Conservation (phyloP, 2,113 vertebrate species). For the Xiphophorus couchianus region DNA sequence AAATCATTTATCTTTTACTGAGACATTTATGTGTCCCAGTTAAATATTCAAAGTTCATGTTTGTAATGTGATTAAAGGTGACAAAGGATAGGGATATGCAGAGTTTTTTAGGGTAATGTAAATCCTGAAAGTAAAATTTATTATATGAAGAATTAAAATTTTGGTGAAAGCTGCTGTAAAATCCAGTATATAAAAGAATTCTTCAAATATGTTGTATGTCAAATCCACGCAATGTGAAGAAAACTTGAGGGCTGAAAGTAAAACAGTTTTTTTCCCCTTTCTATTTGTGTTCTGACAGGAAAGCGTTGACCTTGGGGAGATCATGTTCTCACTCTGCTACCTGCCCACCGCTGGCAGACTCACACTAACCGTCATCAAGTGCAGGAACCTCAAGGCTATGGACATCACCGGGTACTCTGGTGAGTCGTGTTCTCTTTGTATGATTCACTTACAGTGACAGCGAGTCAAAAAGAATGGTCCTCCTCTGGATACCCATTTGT, state of each 20-base stretch:
- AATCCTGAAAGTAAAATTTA: no score
- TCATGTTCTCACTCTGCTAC: conserved; percentile 99
- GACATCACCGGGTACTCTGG: conserved; percentile 99
- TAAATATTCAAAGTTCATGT: no score
- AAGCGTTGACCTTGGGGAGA: conserved; percentile 97
- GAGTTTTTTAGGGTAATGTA: no score
- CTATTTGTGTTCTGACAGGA: conserved; percentile 83
- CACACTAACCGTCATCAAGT: conserved; percentile 97
- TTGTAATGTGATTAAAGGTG: no score
- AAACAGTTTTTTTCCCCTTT: conserved; percentile 1
- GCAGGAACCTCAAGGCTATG: conserved; percentile 99
- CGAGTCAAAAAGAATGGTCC: conserved; percentile 9
- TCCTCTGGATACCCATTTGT: conserved; percentile 12
- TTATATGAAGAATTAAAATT: not conserved
- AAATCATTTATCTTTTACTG: no score
- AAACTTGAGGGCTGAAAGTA: not conserved
- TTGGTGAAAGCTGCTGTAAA: not conserved
- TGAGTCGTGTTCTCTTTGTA: conserved; percentile 12
- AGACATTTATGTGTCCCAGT: no score
- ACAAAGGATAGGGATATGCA: no score
- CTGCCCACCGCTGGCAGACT: conserved; percentile 96
- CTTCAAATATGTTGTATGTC: not conserved
- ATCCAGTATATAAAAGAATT: not conserved
- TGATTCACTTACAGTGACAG: conserved; percentile 6
- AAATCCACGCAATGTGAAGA: conserved; percentile 4